Evolutionary conservation across 2,113 vertebrate genomes (phyloP), one percentile per base, ranked within the genome.

Genomic region (Neogale vison): DNA sequence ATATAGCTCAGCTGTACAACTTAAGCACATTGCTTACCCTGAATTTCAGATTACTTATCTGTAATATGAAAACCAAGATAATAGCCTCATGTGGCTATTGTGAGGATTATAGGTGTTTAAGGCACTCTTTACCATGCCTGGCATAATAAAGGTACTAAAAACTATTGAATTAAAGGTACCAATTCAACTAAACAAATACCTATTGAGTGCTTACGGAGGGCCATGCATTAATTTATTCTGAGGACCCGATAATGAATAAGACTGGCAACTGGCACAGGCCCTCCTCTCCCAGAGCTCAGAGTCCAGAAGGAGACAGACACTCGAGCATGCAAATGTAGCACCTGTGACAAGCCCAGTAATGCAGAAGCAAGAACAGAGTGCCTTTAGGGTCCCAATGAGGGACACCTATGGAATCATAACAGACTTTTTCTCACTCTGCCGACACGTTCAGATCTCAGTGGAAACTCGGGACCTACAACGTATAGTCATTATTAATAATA

Each of bases 1-100:
- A 0, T 0, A 0, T 0, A 39, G 18, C 20, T 77, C 20, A 59
- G 61, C 23, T 55, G 29, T 18, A n/a, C 1, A 12, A 63, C 4
- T 4, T 29, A 31, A 57, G 14, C n/a, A n/a, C 2, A 0, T 47
- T 55, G n/a, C 7, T 47, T 82, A 42, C 36, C n/a, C 11, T 85
- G 57, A 94, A 26, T 31, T 82, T 77, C 20, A 50, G n/a, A 34
- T 47, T 77, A 17, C n/a, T 89, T 67, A 13, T 72, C 36, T 80
- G 1, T 39, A 88, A 20, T 26, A 81, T 55, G 47, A 90, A 93
- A 39, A 71, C 11, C 36, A 63, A 63, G 82, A 47, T 18, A 29
- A 50, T 17, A 50, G 8, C 15, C 34, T 42, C 14, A 14, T 24
- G 4, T 6, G 23, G 26, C 21, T 52, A 79, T 14, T 50, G 7